Percentiles rank a stretch among this genome's conserved stretches.
phyloP scores from a whole-genome alignment of 2,113 vertebrate genomes.

The Pteropus alecto region DNA sequence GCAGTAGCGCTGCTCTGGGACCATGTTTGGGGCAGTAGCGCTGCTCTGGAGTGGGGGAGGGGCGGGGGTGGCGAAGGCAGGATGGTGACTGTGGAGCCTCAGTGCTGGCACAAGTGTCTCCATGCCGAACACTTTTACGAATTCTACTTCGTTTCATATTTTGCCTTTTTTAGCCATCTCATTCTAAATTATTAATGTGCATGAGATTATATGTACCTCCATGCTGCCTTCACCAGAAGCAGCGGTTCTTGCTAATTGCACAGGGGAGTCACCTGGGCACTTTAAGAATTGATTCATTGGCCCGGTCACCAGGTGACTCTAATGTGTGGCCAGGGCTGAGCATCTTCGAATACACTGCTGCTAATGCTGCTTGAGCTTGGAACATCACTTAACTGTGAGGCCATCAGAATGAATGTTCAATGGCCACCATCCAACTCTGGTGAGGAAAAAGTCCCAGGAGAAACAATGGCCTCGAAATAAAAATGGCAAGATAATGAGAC shows the following conservation, averaged over 20 bases:
- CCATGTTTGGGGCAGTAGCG: accelerated
- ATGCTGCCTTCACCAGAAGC: neutral
- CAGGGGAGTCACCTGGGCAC: neutral
- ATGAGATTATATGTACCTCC: neutral
- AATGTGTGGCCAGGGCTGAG: neutral
- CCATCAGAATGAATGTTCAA: neutral
- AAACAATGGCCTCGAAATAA: neutral
- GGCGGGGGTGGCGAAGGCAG: neutral
- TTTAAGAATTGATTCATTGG: accelerated
- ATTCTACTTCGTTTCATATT: neutral
- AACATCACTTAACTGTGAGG: neutral
- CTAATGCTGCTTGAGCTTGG: too few species aligned
- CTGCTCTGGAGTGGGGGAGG: too few species aligned
- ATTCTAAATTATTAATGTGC: neutral
- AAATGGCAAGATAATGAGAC: neutral
- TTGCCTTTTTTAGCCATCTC: neutral
- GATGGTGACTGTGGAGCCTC: neutral
- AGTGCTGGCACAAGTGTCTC: neutral
- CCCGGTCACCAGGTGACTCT: neutral
- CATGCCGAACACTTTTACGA: neutral
- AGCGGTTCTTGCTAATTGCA: accelerated
- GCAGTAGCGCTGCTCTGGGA: too few species aligned
- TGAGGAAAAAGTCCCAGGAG: neutral
- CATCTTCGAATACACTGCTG: neutral
- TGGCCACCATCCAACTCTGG: accelerated